These are phyloP conservation scores for Cephus pygmeus DNA, from an alignment of 2,888 invertebrate genomes.

Conservation along the genomic window DNA sequence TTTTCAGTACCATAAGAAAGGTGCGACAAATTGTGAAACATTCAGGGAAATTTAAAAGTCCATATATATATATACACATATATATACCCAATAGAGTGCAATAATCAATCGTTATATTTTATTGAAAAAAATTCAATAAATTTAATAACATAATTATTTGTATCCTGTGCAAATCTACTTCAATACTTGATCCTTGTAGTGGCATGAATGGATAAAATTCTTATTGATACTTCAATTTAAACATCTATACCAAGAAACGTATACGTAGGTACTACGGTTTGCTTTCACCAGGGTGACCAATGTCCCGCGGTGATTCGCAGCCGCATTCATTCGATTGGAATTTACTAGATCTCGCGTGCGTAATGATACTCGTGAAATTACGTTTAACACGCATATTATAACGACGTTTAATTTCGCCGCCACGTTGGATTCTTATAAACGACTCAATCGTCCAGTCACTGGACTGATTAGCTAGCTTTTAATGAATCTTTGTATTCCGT, in stretches of 20 bases:
- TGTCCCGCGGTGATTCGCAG: not conserved
- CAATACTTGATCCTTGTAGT: not conserved
- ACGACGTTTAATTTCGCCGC: not conserved
- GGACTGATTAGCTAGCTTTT: too few relatives aligned
- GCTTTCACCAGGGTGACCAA: not conserved
- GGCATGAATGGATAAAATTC: not conserved
- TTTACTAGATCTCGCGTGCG: not conserved
- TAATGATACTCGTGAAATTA: not conserved
- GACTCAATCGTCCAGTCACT: not conserved
- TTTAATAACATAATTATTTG: not conserved
- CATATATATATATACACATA: not conserved
- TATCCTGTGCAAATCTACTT: not conserved
- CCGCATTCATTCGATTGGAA: not conserved
- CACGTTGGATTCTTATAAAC: not conserved
- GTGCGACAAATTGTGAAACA: not conserved
- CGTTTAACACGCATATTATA: not conserved
- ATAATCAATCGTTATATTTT: too few relatives aligned
- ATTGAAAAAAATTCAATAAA: too few relatives aligned
- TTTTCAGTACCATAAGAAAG: conserved; percentile 26
- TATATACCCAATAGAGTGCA: too few relatives aligned
- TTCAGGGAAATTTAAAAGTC: too few relatives aligned
- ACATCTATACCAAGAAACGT: not conserved
- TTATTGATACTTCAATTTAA: not conserved
- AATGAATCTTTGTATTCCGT: not conserved
- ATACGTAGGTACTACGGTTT: not conserved